Conservation (phyloP, 2,888 invertebrate species). For the Peribatodes rhomboidaria region DNA sequence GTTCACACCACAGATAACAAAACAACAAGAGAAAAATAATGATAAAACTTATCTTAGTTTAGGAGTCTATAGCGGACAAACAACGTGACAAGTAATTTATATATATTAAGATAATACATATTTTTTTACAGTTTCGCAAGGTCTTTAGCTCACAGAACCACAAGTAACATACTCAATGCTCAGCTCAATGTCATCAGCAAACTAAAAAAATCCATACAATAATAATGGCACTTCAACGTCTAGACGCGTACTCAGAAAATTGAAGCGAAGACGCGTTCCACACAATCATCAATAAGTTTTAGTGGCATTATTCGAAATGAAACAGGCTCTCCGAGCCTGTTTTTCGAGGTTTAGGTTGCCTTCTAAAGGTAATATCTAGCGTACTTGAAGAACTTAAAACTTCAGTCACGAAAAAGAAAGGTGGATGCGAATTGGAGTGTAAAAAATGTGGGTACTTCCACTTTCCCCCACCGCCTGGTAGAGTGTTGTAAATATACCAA, state of each 20-base stretch:
- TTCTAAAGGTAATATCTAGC: constrained; percentile 51
- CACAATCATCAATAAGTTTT: constrained; percentile 38
- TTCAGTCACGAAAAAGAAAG: constrained; percentile 64
- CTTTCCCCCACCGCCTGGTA: too few relatives aligned
- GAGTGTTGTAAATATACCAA: too few relatives aligned
- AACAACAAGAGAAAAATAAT: too few relatives aligned
- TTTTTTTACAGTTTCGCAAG: too few relatives aligned
- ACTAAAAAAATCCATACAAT: constrained; percentile 4
- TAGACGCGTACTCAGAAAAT: constrained; percentile 29
- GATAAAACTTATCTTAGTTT: too few relatives aligned
- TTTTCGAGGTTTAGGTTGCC: constrained; percentile 46
- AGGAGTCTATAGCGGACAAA: too few relatives aligned
- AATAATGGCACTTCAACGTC: constrained; percentile 17
- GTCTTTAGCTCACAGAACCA: too few relatives aligned
- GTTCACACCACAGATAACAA: too few relatives aligned
- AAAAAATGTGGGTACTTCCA: too few relatives aligned
- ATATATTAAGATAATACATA: too few relatives aligned
- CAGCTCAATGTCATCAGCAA: constrained; percentile 1
- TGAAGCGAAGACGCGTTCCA: constrained; percentile 29
- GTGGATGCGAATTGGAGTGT: constrained; percentile 61
- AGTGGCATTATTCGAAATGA: constrained; percentile 40
- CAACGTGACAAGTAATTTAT: too few relatives aligned
- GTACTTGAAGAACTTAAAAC: constrained; percentile 54
- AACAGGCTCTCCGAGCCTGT: constrained; percentile 32
- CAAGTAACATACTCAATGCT: too few relatives aligned